phyloP scores from a whole-genome alignment of 2,113 vertebrate genomes.

The Callospermophilus lateralis region DNA sequence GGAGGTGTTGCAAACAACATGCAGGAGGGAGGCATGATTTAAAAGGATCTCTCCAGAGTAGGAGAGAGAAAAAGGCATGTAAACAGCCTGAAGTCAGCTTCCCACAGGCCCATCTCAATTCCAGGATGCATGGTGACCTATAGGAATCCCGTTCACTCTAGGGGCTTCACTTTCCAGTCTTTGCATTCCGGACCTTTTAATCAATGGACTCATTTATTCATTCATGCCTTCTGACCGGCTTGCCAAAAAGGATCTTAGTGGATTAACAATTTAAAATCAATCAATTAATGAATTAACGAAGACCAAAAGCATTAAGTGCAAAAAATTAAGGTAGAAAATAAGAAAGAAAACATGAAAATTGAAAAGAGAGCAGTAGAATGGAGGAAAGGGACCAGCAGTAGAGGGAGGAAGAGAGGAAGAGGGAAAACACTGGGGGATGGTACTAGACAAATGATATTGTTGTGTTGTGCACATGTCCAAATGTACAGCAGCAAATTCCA shows the following conservation, averaged over 20 bases:
- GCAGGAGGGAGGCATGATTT: slow-evolving; percentile 50
- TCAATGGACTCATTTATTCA: not conserved
- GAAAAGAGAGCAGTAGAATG: too few species aligned
- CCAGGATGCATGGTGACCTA: accelerated
- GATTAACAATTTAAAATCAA: slow-evolving; percentile 15
- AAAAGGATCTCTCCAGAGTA: slow-evolving; percentile 1
- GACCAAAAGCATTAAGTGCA: not conserved
- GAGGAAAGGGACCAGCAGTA: too few species aligned
- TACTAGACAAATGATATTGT: too few species aligned
- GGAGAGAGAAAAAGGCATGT: not conserved
- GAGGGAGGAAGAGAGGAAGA: too few species aligned
- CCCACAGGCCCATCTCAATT: not conserved
- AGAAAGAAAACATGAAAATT: not conserved
- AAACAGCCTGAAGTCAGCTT: not conserved
- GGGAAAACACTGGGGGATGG: too few species aligned
- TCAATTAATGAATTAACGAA: slow-evolving; percentile 23
- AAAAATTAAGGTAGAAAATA: not conserved
- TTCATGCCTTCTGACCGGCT: not conserved
- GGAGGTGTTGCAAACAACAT: slow-evolving; percentile 74
- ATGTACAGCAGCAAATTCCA: too few species aligned
- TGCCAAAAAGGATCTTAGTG: slow-evolving; percentile 23
- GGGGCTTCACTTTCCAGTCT: not conserved
- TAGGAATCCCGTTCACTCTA: not conserved
- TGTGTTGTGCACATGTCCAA: too few species aligned
- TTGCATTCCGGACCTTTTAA: not conserved